Percentiles rank a stretch among this genome's conserved stretches.
Evolutionary conservation across 2,113 vertebrate species (phyloP).

Genomic region (Coracopsis vasa): DNA sequence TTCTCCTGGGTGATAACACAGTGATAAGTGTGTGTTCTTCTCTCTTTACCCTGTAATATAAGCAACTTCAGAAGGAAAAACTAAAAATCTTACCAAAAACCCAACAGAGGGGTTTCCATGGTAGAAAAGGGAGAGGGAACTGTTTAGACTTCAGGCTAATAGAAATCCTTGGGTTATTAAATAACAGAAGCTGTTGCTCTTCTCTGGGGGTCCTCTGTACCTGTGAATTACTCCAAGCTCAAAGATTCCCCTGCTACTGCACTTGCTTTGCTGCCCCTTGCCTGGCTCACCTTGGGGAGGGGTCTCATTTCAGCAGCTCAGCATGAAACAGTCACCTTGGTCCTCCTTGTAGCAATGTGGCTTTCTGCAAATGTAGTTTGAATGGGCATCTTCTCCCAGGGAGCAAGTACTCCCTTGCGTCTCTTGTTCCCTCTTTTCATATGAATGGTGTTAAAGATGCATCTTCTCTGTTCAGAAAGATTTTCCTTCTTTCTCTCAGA

Average conservation of each 20-base stretch:
- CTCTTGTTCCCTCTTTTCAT: background rate
- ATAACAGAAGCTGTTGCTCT: background rate
- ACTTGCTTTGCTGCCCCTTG: background rate
- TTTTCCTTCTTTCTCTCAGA: background rate
- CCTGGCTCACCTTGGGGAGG: background rate
- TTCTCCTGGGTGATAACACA: background rate
- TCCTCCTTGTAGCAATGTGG: background rate
- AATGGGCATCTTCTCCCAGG: background rate
- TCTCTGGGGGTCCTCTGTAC: background rate
- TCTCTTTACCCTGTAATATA: background rate
- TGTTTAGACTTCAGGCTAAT: background rate
- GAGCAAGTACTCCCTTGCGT: background rate
- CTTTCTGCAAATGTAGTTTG: background rate
- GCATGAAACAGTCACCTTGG: background rate
- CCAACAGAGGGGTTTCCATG: background rate
- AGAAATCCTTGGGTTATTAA: background rate
- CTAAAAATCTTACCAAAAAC: background rate
- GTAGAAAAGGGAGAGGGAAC: background rate
- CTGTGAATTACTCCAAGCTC: background rate
- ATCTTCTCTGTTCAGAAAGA: background rate
- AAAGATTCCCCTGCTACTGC: background rate
- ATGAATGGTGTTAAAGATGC: background rate
- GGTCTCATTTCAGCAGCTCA: background rate
- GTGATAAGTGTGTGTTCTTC: background rate
- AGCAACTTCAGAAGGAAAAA: background rate